Evolutionary conservation across 2,888 invertebrate species (phyloP).

Genomic region (Cataglyphis cursor): DNA sequence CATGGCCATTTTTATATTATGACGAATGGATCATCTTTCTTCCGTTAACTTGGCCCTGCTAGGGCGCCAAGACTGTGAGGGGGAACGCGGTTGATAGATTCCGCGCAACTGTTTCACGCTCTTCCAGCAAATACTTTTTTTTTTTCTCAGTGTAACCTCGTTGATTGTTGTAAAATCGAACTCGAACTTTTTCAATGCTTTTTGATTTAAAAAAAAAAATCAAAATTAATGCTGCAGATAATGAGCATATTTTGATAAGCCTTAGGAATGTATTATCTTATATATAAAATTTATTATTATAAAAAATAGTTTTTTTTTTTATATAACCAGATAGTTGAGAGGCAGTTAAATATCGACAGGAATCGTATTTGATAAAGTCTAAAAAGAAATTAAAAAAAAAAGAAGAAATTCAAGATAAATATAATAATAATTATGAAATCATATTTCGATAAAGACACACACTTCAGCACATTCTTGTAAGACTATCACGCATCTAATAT

Average conservation of each 20-base stretch:
- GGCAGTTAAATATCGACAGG: not conserved
- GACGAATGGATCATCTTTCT: slow-evolving; percentile 84
- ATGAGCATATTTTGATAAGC: not conserved
- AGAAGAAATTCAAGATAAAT: not conserved
- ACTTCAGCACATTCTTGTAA: not conserved
- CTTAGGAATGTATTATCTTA: not conserved
- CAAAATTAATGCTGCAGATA: not conserved
- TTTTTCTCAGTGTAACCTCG: slow-evolving; percentile 14
- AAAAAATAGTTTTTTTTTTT: no score
- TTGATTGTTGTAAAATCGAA: not conserved
- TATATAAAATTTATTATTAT: not conserved
- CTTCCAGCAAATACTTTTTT: slow-evolving; percentile 15
- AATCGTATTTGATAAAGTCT: not conserved
- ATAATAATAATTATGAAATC: not conserved
- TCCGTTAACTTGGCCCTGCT: slow-evolving; percentile 68
- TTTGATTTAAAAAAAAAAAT: not conserved
- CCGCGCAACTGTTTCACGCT: slow-evolving; percentile 68
- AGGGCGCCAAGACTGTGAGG: not conserved
- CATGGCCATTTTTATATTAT: slow-evolving; percentile 85
- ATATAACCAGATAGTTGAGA: not conserved
- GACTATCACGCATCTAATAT: slow-evolving; percentile 10
- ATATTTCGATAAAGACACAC: not conserved
- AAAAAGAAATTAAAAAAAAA: not conserved
- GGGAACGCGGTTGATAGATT: slow-evolving; percentile 73
- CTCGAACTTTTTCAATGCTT: not conserved